A percentile compares a stretch with the other conserved stretches of the same genome.
phyloP scores from a whole-genome alignment of 1,140 invertebrate species.

The Scylla paramamosain region DNA sequence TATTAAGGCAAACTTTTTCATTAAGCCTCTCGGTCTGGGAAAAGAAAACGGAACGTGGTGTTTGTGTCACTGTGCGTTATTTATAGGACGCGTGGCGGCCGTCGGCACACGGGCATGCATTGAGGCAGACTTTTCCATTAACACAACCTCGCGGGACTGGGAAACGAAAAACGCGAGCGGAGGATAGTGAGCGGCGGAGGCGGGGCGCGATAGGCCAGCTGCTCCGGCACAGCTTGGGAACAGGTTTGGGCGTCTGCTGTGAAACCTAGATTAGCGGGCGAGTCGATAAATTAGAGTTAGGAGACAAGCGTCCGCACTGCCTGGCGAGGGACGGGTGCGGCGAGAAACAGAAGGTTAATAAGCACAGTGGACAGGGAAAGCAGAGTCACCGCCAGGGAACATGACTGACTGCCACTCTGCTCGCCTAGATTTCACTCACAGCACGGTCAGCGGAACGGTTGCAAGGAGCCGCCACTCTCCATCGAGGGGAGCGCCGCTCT shows the following conservation, averaged over 20 bases:
- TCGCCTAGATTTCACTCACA: slow-evolving; percentile 21
- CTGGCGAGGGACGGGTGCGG: not conserved
- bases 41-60: not conserved
- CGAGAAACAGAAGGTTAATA: slow-evolving; percentile 5
- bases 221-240: not conserved
- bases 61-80: no score
- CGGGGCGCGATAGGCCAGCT: not conserved
- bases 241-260: slow-evolving; percentile 8
- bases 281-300: slow-evolving; percentile 24
- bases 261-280: not conserved
- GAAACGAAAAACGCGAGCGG: no score
- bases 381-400: not conserved
- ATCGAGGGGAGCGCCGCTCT: not conserved
- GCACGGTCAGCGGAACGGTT: not conserved
- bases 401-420: not conserved
- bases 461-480: not conserved
- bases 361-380: not conserved
- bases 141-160: no score
- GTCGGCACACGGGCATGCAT: no score
- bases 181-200: no score
- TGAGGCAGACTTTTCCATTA: no score
- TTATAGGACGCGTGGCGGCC: no score
- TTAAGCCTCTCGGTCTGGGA: not conserved
- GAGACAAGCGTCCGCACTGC: not conserved
- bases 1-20: not conserved